Base-by-base conservation (phyloP, 2,888 invertebrate genomes). In the Listrodromus nycthemerus region DNA sequence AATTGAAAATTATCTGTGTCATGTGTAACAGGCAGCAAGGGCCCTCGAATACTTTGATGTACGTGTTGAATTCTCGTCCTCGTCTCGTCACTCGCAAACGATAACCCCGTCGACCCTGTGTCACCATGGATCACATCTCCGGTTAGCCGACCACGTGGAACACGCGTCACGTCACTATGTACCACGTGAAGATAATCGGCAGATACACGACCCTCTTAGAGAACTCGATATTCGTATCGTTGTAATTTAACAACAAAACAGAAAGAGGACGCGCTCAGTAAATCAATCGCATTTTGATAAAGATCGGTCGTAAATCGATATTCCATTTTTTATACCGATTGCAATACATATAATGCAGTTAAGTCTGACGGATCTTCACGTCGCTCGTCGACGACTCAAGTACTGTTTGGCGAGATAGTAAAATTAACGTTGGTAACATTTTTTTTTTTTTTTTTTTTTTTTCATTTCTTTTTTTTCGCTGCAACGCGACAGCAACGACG, bases 21-120 rank as follows among this genome's bases (percentile, higher is more conserved):
- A 52, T 52, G 24, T 21, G 27, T 33, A 66, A 10, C 65, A 2
- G 48, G 21, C 45, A n/a, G 66, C 52, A 66, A 63, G 55, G 70
- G 71, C 45, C 55, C 16, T 21, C 61, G 30, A 37, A 41, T 66
- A 52, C 52, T 66, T 66, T 70, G 71, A 83, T 27, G 19, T 6
- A 24, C 69, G 4, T 33, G 45, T 73, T 61, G 70, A 55, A 55
- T 55, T 24, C 80, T 75, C 71, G 24, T n/a, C 27, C 58, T 50
- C 76, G 55, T 41, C 55, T 66, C 63, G 63, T 73, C 52, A 58
- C 75, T 79, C 27, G 50, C 71, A 41, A 41, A 61, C 21, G 83
- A 83, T 83, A 83, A 83, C 83, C 83, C 80, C 50, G 37, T 61
- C 61, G 80, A 83, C 75, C 83, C 80, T 66, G n/a, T 16, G 80